Evolutionary conservation across 2,888 invertebrate genomes (phyloP), one percentile per base, ranked within the genome.

Genomic region (Periphyllus acericola): DNA sequence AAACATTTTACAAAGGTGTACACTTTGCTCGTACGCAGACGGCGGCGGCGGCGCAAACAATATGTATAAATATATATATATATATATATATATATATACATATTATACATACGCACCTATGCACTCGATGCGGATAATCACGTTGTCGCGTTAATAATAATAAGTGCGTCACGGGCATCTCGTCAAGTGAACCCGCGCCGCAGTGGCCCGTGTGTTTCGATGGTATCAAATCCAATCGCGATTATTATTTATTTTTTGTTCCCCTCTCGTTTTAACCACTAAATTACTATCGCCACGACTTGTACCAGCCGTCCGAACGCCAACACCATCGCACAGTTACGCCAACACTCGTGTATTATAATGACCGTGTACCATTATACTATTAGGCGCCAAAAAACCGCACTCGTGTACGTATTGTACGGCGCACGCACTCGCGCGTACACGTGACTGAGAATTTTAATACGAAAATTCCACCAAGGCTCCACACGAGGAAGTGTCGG

Each of bases 391-490:
- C 85, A 52, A 78, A 85, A 68, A 72, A 29, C 14, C 40, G 29
- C 29, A 68, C 25, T 25, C 1, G 52, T 11, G 78, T n/a, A 66
- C 40, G 52, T 74, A 55, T 83, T 34, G 72, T 60, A 36, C 25
- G 5, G 21, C 68, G 19, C 55, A 68, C 75, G 5, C 60, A 21
- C 60, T 2, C 60, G 5, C 66, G 2, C 60, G 32, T 2, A 78
- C 46, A 79, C 79, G 40, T 29, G 86, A 36, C 86, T 72, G 79
- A 80, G 86, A 86, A 86, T 86, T 80, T 86, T 86, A 86, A 86
- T 86, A 86, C 40, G 86, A 86, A 86, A 86, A 86, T 86, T 72
- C 86, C 86, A 52, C 34, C 40, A 9, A 60, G 75, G 83, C 83
- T 60, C 60, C 36, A 21, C 82, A 71, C 68, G 66, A 71, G 85